Conservation (phyloP, 2,113 vertebrate genomes). For the Tricholaema leucomelas region DNA sequence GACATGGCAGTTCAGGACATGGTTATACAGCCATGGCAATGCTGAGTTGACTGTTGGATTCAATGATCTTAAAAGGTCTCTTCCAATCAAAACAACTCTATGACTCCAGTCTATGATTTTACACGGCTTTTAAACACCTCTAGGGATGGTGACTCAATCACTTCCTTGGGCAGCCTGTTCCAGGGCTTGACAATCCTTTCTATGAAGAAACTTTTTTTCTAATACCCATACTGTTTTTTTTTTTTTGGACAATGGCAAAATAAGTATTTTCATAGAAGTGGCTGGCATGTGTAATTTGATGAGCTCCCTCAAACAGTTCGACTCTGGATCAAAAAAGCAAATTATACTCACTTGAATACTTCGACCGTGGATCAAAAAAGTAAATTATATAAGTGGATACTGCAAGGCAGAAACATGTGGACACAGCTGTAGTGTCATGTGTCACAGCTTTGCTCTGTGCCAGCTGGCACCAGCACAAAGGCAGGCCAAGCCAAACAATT, state of each 20-base stretch:
- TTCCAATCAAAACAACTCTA: no score
- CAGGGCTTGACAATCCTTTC: no score
- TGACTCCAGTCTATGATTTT: no score
- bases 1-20: no score
- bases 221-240: no score
- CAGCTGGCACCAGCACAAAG: constrained; percentile 88
- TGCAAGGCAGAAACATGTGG: constrained; percentile 87
- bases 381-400: constrained; percentile 84
- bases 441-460: constrained; percentile 82
- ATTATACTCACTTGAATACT: constrained; percentile 71
- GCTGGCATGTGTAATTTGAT: constrained; percentile 87
- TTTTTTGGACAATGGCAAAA: constrained; percentile 76
- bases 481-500: constrained; percentile 89
- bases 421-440: constrained; percentile 96
- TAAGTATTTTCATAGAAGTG: constrained; percentile 84
- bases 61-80: no score
- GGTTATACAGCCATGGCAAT: no score
- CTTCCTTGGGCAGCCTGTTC: no score
- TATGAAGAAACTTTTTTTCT: background rate
- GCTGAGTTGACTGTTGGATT: no score
- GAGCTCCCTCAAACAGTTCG: constrained; percentile 84
- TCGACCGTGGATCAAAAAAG: constrained; percentile 85
- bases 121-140: no score
- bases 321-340: constrained; percentile 76
- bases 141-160: no score